A percentile compares a stretch with the other conserved stretches of the same genome.
Evolutionary conservation across 2,888 invertebrate species (phyloP).

Genomic region (Clistopyga incitator): DNA sequence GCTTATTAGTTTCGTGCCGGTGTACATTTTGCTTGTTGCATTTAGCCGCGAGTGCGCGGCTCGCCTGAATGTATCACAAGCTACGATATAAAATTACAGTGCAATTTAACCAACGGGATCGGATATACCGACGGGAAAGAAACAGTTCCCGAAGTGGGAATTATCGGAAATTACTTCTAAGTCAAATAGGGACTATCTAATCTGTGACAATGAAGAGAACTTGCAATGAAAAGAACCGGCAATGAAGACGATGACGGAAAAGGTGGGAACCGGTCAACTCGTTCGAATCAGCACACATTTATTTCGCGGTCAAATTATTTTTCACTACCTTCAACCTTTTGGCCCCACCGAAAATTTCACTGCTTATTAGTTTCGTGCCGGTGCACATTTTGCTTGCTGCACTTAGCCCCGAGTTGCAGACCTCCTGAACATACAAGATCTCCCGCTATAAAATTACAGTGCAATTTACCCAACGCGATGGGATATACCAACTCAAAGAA

Average conservation of each 20-base stretch:
- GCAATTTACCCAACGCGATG: slow-evolving; percentile 19
- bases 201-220: too few species aligned
- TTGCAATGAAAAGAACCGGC: too few species aligned
- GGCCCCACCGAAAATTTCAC: not conserved
- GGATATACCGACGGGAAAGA: not conserved
- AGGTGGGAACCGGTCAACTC: too few species aligned
- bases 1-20: not conserved
- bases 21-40: slow-evolving; percentile 8
- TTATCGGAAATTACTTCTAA: slow-evolving; percentile 57
- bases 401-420: not conserved
- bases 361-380: not conserved
- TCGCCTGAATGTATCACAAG: slow-evolving; percentile 39
- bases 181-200: not conserved
- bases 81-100: slow-evolving; percentile 45
- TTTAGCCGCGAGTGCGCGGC: slow-evolving; percentile 3
- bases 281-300: too few species aligned
- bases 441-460: slow-evolving; percentile 46
- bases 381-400: slow-evolving; percentile 7
- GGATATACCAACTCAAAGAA: too few species aligned
- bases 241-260: too few species aligned
- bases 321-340: slow-evolving; percentile 7
- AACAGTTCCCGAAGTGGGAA: slow-evolving; percentile 38
- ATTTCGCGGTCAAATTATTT: slow-evolving; percentile 49
- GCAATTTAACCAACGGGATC: slow-evolving; percentile 27
- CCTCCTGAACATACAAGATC: slow-evolving; percentile 37